phyloP scores from a whole-genome alignment of 1,140 invertebrate species.

The Aphaenogaster ashmeadi region DNA sequence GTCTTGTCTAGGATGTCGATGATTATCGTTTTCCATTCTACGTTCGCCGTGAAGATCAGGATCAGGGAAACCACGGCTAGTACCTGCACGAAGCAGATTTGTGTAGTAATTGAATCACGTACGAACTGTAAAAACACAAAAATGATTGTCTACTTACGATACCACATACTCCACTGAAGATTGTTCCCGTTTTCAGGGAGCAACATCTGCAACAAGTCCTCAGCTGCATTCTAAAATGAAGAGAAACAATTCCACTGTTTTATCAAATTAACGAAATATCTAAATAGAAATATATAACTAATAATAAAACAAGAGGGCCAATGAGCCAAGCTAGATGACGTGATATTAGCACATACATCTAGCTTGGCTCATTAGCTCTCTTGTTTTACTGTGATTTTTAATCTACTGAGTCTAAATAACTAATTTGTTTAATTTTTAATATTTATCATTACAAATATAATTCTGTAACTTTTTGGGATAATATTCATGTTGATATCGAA shows the following conservation, averaged over 20 bases:
- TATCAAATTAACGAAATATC: not conserved
- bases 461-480: not conserved
- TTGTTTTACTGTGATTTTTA: too few species aligned
- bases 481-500: not conserved
- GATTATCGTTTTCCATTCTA: constrained; percentile 91
- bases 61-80: constrained; percentile 88
- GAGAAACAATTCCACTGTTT: not conserved
- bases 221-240: constrained; percentile 77
- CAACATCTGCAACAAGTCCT: constrained; percentile 90
- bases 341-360: too few species aligned
- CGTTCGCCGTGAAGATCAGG: constrained; percentile 87
- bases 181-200: constrained; percentile 90
- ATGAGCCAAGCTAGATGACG: too few species aligned
- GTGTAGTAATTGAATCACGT: constrained; percentile 1
- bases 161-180: constrained; percentile 90
- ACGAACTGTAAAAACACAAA: not conserved
- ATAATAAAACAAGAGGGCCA: not conserved
- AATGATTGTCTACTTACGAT: constrained; percentile 87
- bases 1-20: constrained; percentile 88
- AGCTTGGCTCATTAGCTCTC: too few species aligned
- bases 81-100: constrained; percentile 83
- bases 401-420: too few species aligned
- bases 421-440: too few species aligned
- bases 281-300: not conserved
- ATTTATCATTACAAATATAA: not conserved